Conservation (phyloP, 2,888 invertebrate species). For the Tinea pellionella region DNA sequence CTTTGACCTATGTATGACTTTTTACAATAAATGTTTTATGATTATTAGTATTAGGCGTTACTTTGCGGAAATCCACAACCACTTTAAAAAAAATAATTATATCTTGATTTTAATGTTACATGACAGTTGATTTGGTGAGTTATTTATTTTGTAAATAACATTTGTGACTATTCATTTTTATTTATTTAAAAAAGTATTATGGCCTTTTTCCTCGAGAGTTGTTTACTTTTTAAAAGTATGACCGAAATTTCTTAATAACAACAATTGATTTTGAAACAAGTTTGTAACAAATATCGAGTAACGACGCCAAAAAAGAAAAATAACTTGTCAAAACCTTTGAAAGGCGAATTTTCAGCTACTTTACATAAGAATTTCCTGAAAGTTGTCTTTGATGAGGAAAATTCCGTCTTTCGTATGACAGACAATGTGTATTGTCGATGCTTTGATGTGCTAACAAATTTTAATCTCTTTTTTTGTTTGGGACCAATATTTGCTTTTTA, state of each 20-base stretch:
- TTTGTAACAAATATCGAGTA: slow-evolving; percentile 1
- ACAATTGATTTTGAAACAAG: not conserved
- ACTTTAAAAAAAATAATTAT: too few relatives aligned
- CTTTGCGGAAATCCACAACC: too few relatives aligned
- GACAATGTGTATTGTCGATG: slow-evolving; percentile 9
- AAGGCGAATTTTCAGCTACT: not conserved
- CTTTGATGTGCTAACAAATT: slow-evolving; percentile 10
- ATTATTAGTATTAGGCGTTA: too few relatives aligned
- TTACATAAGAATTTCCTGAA: slow-evolving; percentile 8
- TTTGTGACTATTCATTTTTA: too few relatives aligned
- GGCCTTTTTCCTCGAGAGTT: too few relatives aligned
- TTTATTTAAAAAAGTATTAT: too few relatives aligned
- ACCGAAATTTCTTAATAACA: not conserved
- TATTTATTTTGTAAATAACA: too few relatives aligned
- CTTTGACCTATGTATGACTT: too few relatives aligned
- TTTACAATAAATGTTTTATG: too few relatives aligned
- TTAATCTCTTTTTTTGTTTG: slow-evolving; percentile 6
- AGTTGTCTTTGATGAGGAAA: slow-evolving; percentile 9
- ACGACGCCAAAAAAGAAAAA: not conserved
- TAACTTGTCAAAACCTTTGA: slow-evolving; percentile 4
- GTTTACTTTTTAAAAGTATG: too few relatives aligned
- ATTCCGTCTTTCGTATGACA: slow-evolving; percentile 1
- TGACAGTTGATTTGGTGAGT: too few relatives aligned
- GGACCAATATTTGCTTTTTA: not conserved
- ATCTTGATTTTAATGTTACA: too few relatives aligned